phyloP scores from a whole-genome alignment of 92 coral and sea anemone species.

The Phymanthus crucifer region DNA sequence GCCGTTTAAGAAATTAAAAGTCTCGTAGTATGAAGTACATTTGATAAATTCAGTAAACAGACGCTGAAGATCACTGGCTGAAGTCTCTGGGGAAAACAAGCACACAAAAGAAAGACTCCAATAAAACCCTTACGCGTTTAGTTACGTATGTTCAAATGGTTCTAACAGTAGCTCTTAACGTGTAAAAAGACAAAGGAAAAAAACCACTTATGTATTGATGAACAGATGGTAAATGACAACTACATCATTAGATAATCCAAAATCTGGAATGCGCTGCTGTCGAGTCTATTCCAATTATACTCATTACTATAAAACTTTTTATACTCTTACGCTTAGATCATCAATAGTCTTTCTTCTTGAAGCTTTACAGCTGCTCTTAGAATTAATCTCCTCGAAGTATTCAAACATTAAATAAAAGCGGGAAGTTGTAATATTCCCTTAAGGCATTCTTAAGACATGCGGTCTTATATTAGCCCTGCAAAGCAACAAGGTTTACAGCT shows the following conservation, averaged over 20 bases:
- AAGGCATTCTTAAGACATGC: neutral
- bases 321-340: neutral
- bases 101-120: constrained; percentile 10
- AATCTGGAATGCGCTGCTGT: too few relatives aligned
- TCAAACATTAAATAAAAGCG: neutral
- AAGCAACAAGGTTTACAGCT: neutral
- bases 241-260: neutral
- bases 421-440: too few relatives aligned
- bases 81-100: constrained; percentile 23
- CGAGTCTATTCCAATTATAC: neutral
- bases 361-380: neutral
- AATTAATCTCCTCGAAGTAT: neutral
- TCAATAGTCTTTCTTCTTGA: neutral
- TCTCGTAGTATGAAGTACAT: neutral
- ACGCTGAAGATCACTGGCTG: neutral
- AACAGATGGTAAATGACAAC: neutral
- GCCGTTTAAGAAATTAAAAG: neutral
- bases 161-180: neutral
- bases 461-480: neutral
- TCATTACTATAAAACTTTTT: neutral
- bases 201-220: constrained; percentile 1
- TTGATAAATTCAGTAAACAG: constrained; percentile 8
- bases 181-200: neutral
- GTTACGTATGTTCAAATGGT: neutral
- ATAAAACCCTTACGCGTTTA: neutral